phyloP scores from a whole-genome alignment of 1,140 invertebrate species.

The Cydia amplana region DNA sequence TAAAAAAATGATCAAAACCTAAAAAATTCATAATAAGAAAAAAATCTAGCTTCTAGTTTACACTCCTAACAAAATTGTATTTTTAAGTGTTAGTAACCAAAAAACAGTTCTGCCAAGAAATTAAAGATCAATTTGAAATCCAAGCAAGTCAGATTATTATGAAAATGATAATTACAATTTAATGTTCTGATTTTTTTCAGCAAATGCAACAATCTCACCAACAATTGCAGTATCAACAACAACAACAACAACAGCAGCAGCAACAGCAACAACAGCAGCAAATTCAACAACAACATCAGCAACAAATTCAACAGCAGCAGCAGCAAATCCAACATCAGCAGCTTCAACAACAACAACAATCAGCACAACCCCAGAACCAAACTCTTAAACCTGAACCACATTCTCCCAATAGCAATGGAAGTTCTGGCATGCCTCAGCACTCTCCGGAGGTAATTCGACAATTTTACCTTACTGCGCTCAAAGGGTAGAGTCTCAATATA shows the following conservation, averaged over 20 bases:
- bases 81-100: no score
- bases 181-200: conserved; percentile 35
- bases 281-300: conserved; percentile 61
- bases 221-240: conserved; percentile 54
- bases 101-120: no score
- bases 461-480: conserved; percentile 26
- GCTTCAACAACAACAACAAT: conserved; percentile 58
- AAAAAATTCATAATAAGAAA: no score
- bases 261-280: conserved; percentile 63
- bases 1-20: no score
- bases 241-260: conserved; percentile 58
- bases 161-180: conserved; percentile 21
- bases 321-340: conserved; percentile 64
- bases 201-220: conserved; percentile 69
- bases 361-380: conserved; percentile 61
- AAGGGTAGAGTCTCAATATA: background rate
- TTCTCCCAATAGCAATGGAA: conserved; percentile 58
- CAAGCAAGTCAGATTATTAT: background rate
- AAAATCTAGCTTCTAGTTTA: no score
- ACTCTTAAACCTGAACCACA: conserved; percentile 56
- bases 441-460: conserved; percentile 60
- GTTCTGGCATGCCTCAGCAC: conserved; percentile 62
- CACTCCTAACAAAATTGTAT: no score
- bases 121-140: no score
- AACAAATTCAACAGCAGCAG: conserved; percentile 61